Evolutionary conservation across 2,888 invertebrate genomes (phyloP), one percentile per base, ranked within the genome.

Genomic region (Scaptomyza tumidula): DNA sequence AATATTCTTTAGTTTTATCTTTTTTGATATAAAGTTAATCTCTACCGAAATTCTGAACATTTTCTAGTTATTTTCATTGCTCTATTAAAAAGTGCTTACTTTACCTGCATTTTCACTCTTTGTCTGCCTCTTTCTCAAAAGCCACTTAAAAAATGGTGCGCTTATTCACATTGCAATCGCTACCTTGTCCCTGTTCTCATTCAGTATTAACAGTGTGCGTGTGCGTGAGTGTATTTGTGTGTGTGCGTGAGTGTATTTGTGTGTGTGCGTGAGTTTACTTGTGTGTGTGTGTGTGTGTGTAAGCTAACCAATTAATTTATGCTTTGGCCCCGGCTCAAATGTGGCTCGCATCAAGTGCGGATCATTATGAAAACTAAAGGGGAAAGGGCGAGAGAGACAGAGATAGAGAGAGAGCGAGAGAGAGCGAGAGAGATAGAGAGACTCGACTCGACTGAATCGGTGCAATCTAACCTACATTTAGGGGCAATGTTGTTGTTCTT

Each of bases 401-500:
- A 24, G 14, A 27, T 14, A 14, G 27, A 27, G 14, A 39, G 14
- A 14, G 50, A 48, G 43, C 5, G 29, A 24, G 24, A 3, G 24
- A 24, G 1, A 24, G 24, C 1, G 24, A 24, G 24, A 1, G 4
- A 24, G 24, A 29, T 6, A 29, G 27, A 6, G 5, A 29, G 31
- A 31, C 6, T 6, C 27, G 31, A 19, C 54, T 55, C 13, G 50
- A 54, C 49, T 67, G 52, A 71, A 53, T 49, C 61, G 67, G 2
- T 61, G 75, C 70, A 75, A 75, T 77, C 80, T 83, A 83, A 83
- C 83, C 84, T 71, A 80, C 64, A 78, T 80, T 80, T 67, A 35
- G 50, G 35, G 50, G 55, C 24, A 49, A 58, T 53, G 41, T 41
- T 16, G 41, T 41, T n/a, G 14, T 10, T 41, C 1, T 16, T 16